Percentiles rank a stretch among this genome's conserved stretches.
Conservation (phyloP, 1,140 invertebrate species). For the Cydia strobilella region DNA sequence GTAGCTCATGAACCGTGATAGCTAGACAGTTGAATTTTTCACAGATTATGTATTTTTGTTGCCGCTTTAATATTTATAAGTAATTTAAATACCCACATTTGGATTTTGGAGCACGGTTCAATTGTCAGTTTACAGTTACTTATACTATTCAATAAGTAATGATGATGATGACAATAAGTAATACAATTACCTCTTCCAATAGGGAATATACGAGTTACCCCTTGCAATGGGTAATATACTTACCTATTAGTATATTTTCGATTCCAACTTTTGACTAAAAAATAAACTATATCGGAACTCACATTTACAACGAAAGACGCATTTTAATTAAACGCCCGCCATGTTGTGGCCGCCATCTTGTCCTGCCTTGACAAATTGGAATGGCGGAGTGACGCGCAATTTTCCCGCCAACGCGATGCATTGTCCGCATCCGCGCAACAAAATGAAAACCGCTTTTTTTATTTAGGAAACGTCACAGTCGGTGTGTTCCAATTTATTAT, state of each 20-base stretch:
- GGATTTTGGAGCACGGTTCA: too few species aligned
- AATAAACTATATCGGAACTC: constrained; percentile 39
- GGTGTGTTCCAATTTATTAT: constrained; percentile 58
- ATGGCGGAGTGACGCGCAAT: constrained; percentile 78
- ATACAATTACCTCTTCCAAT: too few species aligned
- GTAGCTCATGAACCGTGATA: too few species aligned
- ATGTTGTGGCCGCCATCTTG: constrained; percentile 77
- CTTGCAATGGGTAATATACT: too few species aligned
- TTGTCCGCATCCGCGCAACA: constrained; percentile 76
- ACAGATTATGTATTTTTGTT: too few species aligned
- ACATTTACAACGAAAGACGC: constrained; percentile 63
- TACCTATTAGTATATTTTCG: neutral
- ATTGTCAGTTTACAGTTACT: too few species aligned
- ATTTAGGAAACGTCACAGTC: constrained; percentile 68
- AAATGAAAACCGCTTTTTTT: constrained; percentile 77
- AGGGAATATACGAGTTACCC: too few species aligned
- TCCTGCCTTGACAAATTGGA: constrained; percentile 78
- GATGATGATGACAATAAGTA: too few species aligned
- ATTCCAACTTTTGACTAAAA: neutral
- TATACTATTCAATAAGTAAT: too few species aligned
- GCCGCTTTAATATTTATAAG: too few species aligned
- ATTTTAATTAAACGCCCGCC: constrained; percentile 78
- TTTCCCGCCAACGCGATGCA: constrained; percentile 63
- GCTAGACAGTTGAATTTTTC: too few species aligned
- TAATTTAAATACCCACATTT: too few species aligned